Evolutionary conservation across 2,113 vertebrate genomes (phyloP), one percentile per base, ranked within the genome.

Genomic region (Hippoglossus stenolepis): DNA sequence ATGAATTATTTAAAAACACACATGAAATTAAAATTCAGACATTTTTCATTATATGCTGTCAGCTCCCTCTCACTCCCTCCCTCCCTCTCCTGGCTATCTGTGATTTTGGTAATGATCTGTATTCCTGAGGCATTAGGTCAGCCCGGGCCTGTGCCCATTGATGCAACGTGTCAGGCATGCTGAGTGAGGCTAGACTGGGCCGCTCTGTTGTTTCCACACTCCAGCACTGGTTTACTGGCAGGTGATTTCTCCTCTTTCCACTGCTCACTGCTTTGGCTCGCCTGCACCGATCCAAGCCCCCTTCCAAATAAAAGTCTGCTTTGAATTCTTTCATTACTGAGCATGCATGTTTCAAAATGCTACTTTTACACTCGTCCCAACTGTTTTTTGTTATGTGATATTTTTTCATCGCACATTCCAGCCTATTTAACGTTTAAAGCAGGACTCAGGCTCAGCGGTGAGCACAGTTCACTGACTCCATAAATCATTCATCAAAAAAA

Each of bases 1-100:
- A 91, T 93, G 72, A 94, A 92, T 94, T 89, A 93, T 93, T 93
- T 66, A 94, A 78, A 89, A 87, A 82, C 67, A 56, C 82, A 68
- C 67, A 62, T 66, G 61, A 58, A 81, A 91, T 91, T 82, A 90
- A 92, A 90, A 92, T 93, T 91, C 87, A 90, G 58, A 75, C 47
- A 21, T 78, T 70, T 88, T 70, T 61, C 43, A 21, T 57, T 74
- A 82, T 80, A 69, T 67, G 61, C 65, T 80, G 72, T 85, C 85
- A 84, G 81, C 49, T 79, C 74, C 73, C 80, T 51, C 57, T 77
- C 62, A 23, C 74, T 74, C 84, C 59, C 53, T 45, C 26, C 31
- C 59, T 53, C 66, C 57, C 45, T 45, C 60, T 51, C 53, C 54
- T 5, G 35, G 35, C 79, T 78, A 71, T 82, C 77, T 83, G 85